Evolutionary conservation across 2,797 vertebrate species (phyloP).

Genomic region (Falco novaeseelandiae): DNA sequence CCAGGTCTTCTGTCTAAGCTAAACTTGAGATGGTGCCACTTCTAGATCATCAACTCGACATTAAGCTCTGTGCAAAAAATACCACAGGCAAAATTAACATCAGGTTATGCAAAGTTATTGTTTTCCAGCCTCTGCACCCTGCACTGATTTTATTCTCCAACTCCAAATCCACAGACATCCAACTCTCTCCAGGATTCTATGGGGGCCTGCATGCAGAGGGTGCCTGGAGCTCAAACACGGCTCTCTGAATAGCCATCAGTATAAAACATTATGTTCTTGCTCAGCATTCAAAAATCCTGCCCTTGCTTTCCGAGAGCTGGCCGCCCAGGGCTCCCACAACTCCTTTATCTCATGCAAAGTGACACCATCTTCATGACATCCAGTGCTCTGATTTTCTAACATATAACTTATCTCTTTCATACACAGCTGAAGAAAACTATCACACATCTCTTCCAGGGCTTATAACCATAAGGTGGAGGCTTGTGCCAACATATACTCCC

Average conservation of each 20-base stretch:
- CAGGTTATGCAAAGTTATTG: not conserved
- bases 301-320: not conserved
- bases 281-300: not conserved
- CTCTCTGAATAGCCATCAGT: not conserved
- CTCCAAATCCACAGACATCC: not conserved
- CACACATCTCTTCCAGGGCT: not conserved
- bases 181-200: not conserved
- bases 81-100: not conserved
- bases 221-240: not conserved
- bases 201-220: not conserved
- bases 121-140: not conserved
- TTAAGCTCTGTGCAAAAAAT: not conserved
- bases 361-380: not conserved
- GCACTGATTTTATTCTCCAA: not conserved
- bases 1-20: not conserved
- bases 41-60: not conserved
- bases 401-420: not conserved
- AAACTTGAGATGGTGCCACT: not conserved
- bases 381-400: not conserved
- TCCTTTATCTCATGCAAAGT: not conserved
- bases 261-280: not conserved
- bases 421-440: not conserved
- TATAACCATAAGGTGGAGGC: not conserved
- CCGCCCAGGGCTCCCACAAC: not conserved
- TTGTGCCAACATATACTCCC: not conserved